phyloP scores from a whole-genome alignment of 2,113 vertebrate species.

The Sylvietta virens region DNA sequence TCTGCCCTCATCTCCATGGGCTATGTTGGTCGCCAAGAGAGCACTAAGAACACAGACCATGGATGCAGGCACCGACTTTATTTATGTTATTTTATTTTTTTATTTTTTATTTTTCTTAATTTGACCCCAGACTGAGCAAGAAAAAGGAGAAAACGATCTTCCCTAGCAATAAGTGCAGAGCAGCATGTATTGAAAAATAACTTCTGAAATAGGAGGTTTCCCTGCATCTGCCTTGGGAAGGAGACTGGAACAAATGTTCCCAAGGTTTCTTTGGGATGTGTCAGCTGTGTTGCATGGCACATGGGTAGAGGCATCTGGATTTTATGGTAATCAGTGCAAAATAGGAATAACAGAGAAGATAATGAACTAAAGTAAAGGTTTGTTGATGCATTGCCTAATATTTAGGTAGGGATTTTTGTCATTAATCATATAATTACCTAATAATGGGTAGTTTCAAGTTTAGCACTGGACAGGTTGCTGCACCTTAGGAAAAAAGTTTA shows the following conservation, averaged over 20 bases:
- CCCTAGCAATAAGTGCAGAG: not conserved
- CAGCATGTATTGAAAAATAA: not conserved
- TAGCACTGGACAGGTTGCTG: not conserved
- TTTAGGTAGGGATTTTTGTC: not conserved
- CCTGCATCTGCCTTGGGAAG: not conserved
- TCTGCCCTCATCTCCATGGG: not conserved
- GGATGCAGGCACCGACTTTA: rapidly evolving
- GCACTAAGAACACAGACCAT: not conserved
- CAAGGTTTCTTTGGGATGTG: not conserved
- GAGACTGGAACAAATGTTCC: not conserved
- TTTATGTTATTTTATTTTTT: not conserved
- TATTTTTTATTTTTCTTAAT: not conserved
- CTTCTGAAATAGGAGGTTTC: not conserved
- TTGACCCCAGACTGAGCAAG: not conserved
- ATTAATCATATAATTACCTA: not conserved
- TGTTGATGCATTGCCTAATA: not conserved
- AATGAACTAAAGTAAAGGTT: not conserved
- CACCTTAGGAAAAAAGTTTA: not conserved
- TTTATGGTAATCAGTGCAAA: not conserved
- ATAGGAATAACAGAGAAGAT: not conserved
- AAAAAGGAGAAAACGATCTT: not conserved
- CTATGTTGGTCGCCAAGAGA: not conserved
- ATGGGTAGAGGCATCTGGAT: not conserved
- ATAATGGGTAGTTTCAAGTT: not conserved
- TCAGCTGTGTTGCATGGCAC: not conserved